Base-by-base conservation (phyloP, 1,140 invertebrate genomes). In the Nymphalis io region DNA sequence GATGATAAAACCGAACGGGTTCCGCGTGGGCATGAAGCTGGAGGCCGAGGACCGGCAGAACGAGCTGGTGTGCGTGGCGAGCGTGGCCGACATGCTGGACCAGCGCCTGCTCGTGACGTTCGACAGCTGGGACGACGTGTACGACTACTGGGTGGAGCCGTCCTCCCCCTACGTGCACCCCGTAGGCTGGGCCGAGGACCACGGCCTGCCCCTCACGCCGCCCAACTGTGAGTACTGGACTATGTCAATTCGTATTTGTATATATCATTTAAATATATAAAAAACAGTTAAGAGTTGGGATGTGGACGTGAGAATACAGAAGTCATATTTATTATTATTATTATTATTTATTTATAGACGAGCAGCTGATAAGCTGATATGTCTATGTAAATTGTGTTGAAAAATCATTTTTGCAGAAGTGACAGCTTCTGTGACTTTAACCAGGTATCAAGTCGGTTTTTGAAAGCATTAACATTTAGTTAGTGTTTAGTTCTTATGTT, bases 31-130 rank as follows among this genome's bases (percentile, higher is more conserved):
- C 39, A 97, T 97, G 97, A 99, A 99, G 90, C 88, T 99, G 23
- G 98, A 99, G 92, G 98, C 98, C 10, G 97, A 98, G 51, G 98
- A 99, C 90, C 94, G 96, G 40, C 98, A 97, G 83, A 97, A 98
- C 89, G 95, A 95, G 10, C 72, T 92, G 75, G 95, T 98, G 21
- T 98, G 98, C 83, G 97, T 98, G n/a, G 97, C 98, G 1, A 96
- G 96, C 23, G 94, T 98, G 12, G 94, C 94, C 51, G 96, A 97
- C 82, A 94, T 97, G 63, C 93, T 98, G 90, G 96, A 97, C 75
- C 95, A 95, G 75, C 92, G 97, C 38, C 94, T 99, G 79, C 94
- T 98, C 2, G 95, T 99, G 57, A 98, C 98, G 89, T 99, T 99
- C 92, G 98, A 99, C 93, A 97, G 96, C 75, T 99, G 98, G 97